phyloP scores from a whole-genome alignment of 2,888 invertebrate species.

The Acanthoscelides obtectus region DNA sequence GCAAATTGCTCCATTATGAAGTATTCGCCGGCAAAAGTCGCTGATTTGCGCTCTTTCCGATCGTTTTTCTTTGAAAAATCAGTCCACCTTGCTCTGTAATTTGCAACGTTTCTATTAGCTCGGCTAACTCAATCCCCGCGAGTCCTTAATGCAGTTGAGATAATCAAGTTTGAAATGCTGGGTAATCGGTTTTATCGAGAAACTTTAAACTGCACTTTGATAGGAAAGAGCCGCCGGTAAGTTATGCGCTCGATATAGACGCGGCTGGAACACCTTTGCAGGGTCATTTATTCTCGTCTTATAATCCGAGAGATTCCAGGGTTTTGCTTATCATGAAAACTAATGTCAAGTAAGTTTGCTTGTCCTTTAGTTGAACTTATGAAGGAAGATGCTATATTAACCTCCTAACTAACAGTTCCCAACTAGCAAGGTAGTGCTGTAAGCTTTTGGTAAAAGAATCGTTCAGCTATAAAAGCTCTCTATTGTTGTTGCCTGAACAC shows the following conservation, averaged over 20 bases:
- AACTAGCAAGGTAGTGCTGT: too few relatives aligned
- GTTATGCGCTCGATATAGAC: not conserved
- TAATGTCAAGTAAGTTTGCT: not conserved
- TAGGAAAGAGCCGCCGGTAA: not conserved
- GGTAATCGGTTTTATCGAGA: not conserved
- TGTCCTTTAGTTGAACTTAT: too few relatives aligned
- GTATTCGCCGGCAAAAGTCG: not conserved
- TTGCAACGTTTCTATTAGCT: not conserved
- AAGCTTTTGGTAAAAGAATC: too few relatives aligned
- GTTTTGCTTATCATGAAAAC: not conserved
- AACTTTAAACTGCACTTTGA: not conserved
- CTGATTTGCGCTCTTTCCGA: not conserved
- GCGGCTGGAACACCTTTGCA: not conserved
- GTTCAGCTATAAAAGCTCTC: too few relatives aligned
- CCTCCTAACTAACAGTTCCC: too few relatives aligned
- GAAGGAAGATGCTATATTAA: too few relatives aligned
- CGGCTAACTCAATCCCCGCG: not conserved
- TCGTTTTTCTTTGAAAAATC: not conserved
- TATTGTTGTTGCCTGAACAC: too few relatives aligned
- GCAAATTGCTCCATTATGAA: not conserved
- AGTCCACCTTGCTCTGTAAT: not conserved
- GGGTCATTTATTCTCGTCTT: not conserved
- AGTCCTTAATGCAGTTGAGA: not conserved
- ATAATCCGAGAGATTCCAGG: not conserved
- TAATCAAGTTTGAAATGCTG: not conserved